phyloP scores from a whole-genome alignment of 2,888 invertebrate genomes.

The Poecilobothrus nobilitatus region DNA sequence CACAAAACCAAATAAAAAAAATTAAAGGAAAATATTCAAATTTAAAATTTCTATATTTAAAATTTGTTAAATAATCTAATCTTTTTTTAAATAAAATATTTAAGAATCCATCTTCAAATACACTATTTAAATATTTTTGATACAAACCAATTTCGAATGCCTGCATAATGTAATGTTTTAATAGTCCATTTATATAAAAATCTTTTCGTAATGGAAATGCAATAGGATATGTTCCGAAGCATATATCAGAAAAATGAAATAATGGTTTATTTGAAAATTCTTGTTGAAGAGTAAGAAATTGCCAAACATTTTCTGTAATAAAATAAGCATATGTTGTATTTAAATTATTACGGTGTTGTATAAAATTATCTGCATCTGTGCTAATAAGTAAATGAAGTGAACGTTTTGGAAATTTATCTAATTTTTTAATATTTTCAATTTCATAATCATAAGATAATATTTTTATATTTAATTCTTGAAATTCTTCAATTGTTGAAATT shows the following conservation, averaged over 20 bases:
- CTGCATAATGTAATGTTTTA: background rate
- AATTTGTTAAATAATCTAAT: background rate
- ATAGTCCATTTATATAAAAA: background rate
- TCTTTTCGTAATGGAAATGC: background rate
- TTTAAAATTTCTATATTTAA: background rate
- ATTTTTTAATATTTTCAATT: background rate
- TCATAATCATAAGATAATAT: background rate
- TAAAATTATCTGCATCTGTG: constrained; percentile 28
- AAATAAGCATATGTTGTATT: constrained; percentile 33
- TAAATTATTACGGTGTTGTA: constrained; percentile 21
- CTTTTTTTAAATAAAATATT: background rate
- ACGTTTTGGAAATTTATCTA: background rate
- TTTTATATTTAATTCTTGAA: background rate
- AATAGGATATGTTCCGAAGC: constrained; percentile 28
- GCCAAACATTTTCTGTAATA: constrained; percentile 33
- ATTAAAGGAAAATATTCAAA: background rate
- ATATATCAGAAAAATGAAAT: constrained; percentile 33
- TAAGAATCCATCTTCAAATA: background rate
- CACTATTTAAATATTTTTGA: background rate
- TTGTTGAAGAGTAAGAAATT: constrained; percentile 30
- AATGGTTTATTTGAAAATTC: constrained; percentile 28
- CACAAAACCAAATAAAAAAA: background rate
- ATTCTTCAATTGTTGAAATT: background rate
- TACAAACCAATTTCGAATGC: background rate
- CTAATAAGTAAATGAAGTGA: background rate